Base-by-base conservation (phyloP, 1,140 invertebrate species). In the Calosoma granatense region DNA sequence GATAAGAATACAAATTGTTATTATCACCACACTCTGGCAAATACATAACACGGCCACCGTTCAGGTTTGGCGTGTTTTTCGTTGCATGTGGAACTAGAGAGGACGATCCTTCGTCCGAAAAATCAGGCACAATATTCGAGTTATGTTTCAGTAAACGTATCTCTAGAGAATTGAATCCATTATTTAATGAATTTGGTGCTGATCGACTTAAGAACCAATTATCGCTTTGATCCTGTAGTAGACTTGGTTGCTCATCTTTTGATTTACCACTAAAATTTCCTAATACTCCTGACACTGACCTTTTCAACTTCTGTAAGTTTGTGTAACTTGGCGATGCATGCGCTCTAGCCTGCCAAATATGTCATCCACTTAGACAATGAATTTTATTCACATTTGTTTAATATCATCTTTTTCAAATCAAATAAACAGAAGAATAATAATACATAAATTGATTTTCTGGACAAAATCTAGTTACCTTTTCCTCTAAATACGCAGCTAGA, bases 191-290 rank as follows among this genome's bases (percentile, higher is more conserved):
- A 68, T 86, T 88, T 2, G 87, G 87, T 1, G 86, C 85, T 22
- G 86, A 89, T 59, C 85, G 79, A 53, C 84, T 87, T 15, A 90
- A 67, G 55, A 88, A 79, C 86, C 86, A 89, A 64, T 89, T 89
- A 1, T 64, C 63, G 51, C 72, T 73, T 12, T 74, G 71, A 23
- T 75, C 72, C 9, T 75, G 69, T 21, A 71, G 71, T 6, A 76
- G 57, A 1, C 73, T 70, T 2, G 70, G 70, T 59, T 62, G 52
- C 21, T 58, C 36, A n/a, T 55, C 43, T 22, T 67, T 64, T 58
- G 56, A 63, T 54, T 63, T 64, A 15, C 56, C 61, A 2, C 57
- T 52, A 6, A 67, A 57, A 54, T 53, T 66, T 0, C 79, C 80
- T 4, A 87, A 70, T 1, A 83, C 83, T 12, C 83, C 81, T 1